These are phyloP conservation scores for Drosophila baimaii DNA, from an alignment of 1,140 invertebrate species.

Conservation along the genomic window DNA sequence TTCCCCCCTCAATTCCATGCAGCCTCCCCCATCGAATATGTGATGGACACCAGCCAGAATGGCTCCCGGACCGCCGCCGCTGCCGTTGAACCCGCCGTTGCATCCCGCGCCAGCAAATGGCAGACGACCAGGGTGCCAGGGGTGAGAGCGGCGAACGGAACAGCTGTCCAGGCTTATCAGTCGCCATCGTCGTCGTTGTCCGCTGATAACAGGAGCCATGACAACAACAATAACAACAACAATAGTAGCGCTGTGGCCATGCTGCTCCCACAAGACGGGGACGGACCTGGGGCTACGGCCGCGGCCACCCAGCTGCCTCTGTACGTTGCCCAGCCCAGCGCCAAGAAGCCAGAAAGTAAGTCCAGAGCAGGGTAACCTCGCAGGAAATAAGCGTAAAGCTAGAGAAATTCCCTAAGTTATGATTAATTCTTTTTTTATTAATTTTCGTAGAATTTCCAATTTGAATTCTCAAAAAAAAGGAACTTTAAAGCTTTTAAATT, in stretches of 20 bases:
- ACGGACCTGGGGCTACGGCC: conserved; percentile 9
- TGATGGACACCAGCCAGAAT: conserved; percentile 62
- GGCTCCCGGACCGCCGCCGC: conserved; percentile 6
- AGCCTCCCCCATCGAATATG: conserved; percentile 65
- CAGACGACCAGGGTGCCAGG: conserved; percentile 31
- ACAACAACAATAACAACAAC: conserved; percentile 55
- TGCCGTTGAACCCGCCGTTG: conserved; percentile 8
- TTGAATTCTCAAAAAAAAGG: neutral
- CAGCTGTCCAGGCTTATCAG: conserved; percentile 76
- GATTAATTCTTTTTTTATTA: neutral
- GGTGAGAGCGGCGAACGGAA: conserved; percentile 49
- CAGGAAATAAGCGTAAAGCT: neutral
- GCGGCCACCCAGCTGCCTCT: conserved; percentile 36
- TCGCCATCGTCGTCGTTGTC: conserved; percentile 52
- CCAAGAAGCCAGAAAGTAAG: conserved; percentile 76
- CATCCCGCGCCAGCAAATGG: conserved; percentile 39
- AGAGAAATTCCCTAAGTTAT: neutral
- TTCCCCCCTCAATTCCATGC: conserved; percentile 12
- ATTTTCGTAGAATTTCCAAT: neutral
- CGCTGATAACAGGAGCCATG: conserved; percentile 70
- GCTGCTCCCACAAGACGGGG: conserved; percentile 35
- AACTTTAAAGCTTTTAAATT: too few relatives aligned
- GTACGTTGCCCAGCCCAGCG: conserved; percentile 51
- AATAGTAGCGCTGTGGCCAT: conserved; percentile 40
- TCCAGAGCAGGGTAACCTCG: conserved; percentile 15